Percentiles rank a stretch among this genome's conserved stretches.
phyloP scores from a whole-genome alignment of 2,888 invertebrate genomes.

The Lobophora halterata region DNA sequence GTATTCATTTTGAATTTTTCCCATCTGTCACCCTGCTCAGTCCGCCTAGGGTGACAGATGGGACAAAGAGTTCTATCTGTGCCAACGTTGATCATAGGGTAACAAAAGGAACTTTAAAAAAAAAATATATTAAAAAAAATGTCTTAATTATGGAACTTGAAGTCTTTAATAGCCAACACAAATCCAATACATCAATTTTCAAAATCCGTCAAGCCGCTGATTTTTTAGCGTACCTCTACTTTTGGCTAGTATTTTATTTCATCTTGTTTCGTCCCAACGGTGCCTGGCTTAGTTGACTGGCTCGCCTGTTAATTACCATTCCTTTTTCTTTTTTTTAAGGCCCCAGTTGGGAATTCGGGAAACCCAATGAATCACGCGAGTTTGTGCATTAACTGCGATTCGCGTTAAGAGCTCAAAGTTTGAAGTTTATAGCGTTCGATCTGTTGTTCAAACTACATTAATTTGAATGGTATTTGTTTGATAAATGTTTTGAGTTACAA shows the following conservation, averaged over 20 bases:
- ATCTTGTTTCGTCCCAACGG: slow-evolving; percentile 49
- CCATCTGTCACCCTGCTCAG: no score
- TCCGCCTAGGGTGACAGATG: no score
- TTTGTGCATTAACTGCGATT: slow-evolving; percentile 23
- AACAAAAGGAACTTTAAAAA: no score
- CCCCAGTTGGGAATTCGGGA: slow-evolving; percentile 37
- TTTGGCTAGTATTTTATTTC: slow-evolving; percentile 53
- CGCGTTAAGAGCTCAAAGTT: slow-evolving; percentile 33
- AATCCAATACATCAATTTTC: no score
- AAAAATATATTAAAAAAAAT: no score
- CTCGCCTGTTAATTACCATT: slow-evolving; percentile 55
- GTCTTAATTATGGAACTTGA: no score
- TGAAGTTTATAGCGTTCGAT: slow-evolving; percentile 37
- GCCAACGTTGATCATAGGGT: no score
- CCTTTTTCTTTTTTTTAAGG: slow-evolving; percentile 39
- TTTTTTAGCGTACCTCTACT: no score
- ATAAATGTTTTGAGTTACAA: slow-evolving; percentile 13
- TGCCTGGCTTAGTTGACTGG: slow-evolving; percentile 48
- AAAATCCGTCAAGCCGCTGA: no score
- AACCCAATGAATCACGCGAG: slow-evolving; percentile 46
- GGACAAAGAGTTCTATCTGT: no score
- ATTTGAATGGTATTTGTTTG: slow-evolving; percentile 32
- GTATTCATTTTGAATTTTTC: no score
- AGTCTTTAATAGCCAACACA: no score
- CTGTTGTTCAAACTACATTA: slow-evolving; percentile 37